A percentile compares a stretch with the other conserved stretches of the same genome.
Evolutionary conservation across 1,140 invertebrate genomes (phyloP).

Genomic region (Ruditapes philippinarum): DNA sequence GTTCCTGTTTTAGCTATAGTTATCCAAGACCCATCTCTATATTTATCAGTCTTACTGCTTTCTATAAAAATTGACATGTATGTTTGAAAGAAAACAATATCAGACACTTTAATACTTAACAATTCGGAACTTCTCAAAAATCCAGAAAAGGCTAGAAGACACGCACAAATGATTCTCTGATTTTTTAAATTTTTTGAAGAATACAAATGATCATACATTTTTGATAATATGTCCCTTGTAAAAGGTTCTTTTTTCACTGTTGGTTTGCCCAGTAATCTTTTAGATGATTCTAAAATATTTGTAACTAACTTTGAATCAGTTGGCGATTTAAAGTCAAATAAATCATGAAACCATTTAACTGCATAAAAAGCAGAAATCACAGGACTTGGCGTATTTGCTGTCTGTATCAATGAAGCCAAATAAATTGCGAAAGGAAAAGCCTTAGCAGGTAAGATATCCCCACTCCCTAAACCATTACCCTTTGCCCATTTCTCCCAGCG

Average conservation of each 20-base stretch:
- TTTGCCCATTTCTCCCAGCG: background rate
- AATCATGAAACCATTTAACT: too few relatives aligned
- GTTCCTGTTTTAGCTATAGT: background rate
- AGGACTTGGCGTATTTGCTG: too few relatives aligned
- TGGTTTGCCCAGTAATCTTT: background rate
- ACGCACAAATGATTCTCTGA: conserved; percentile 20
- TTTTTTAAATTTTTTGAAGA: background rate
- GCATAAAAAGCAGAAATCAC: too few relatives aligned
- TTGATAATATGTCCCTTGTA: background rate
- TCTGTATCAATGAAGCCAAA: too few relatives aligned
- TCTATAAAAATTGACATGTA: conserved; percentile 19
- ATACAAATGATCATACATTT: background rate
- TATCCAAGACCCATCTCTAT: conserved; percentile 19
- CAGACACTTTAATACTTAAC: background rate
- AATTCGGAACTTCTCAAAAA: conserved; percentile 14
- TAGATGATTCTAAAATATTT: too few relatives aligned
- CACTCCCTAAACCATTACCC: too few relatives aligned
- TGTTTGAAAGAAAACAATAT: background rate
- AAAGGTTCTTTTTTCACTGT: background rate
- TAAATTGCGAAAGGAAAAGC: too few relatives aligned
- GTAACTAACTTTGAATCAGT: too few relatives aligned
- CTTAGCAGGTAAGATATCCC: too few relatives aligned
- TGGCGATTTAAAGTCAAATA: too few relatives aligned
- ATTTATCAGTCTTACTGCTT: conserved; percentile 46
- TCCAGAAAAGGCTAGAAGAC: background rate